Evolutionary conservation across 1,140 invertebrate genomes (phyloP).

Genomic region (Atta colombica): DNA sequence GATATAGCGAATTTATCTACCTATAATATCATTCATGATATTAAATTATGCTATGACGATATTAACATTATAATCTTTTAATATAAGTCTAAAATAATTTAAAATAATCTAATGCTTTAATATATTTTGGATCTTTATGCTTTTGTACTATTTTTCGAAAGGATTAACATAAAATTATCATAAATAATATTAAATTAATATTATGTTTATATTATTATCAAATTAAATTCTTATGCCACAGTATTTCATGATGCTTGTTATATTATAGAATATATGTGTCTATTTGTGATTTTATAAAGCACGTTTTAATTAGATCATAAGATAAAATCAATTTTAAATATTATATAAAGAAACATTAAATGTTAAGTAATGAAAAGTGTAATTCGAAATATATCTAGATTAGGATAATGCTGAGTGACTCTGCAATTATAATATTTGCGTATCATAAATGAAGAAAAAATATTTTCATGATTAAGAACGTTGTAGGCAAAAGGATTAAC

Average conservation of each 20-base stretch:
- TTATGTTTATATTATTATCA: background rate
- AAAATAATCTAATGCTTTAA: background rate
- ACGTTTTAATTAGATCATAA: background rate
- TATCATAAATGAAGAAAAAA: slow-evolving; percentile 38
- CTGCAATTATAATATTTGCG: slow-evolving; percentile 43
- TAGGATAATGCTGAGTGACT: slow-evolving; percentile 22
- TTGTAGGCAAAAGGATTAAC: slow-evolving; percentile 57
- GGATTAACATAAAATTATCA: background rate
- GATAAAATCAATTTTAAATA: background rate
- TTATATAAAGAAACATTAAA: background rate
- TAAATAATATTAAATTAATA: background rate
- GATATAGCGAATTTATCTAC: slow-evolving; percentile 15
- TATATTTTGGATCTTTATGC: background rate
- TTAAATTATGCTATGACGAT: slow-evolving; percentile 19
- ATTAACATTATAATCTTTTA: slow-evolving; percentile 2
- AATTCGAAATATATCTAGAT: background rate
- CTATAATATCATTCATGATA: slow-evolving; percentile 24
- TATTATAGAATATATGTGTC: background rate
- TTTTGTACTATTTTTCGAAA: background rate
- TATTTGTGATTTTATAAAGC: background rate
- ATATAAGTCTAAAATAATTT: slow-evolving; percentile 10
- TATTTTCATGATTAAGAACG: slow-evolving; percentile 34
- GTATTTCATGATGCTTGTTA: background rate
- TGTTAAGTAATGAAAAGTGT: slow-evolving; percentile 1
- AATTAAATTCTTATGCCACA: background rate